Base-by-base conservation (phyloP, 2,797 vertebrate genomes). In the Stomatorhinus walkeri region DNA sequence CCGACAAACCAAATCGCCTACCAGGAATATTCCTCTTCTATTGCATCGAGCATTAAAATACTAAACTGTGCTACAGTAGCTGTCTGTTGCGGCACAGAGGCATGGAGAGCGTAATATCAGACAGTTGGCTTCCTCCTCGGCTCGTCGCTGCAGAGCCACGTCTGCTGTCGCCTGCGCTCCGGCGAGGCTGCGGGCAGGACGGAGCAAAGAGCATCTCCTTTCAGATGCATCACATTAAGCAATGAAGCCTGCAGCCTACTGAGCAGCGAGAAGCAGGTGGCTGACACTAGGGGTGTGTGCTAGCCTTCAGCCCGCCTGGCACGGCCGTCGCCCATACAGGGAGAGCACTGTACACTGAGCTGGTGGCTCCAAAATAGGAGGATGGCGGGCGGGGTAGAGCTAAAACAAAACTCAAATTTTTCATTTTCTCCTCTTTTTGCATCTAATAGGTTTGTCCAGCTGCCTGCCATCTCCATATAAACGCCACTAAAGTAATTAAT, bases 211-310 rank as follows among this genome's bases (percentile, higher is more conserved):
- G 36, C 72, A 4, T 40, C 72, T 79, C 40, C 72, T 79, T 79
- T 79, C 72, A 79, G 36, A 79, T 19, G 72, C 72, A 79, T 79
- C 28, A 79, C 72, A 79, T 46, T 79, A 40, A n/a, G 72, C 72
- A 46, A 9, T 79, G 72, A 79, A 79, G 72, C 72, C 72, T n/a
- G 72, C 72, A n/a, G 72, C 72, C 72, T 43, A 19, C 72, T 19
- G 72, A 79, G 72, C 72, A 79, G 36, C 7, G 72, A 46, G 72
- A 79, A 46, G 72, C 72, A 79, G 72, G 72, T 79, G 72, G 72
- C 72, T 79, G 72, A 79, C 36, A 46, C 72, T 79, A 1, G 72
- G 72, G 36, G 72, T 46, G 72, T 79, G 72, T 79, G 72, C 36
- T 3, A 79, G 72, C 72, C 72, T 43, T 79, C 6, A 1, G 72